Percentiles rank a stretch among this genome's conserved stretches.
Evolutionary conservation across 92 coral and sea anemone genomes (phyloP).

Genomic region (Ricordea florida): DNA sequence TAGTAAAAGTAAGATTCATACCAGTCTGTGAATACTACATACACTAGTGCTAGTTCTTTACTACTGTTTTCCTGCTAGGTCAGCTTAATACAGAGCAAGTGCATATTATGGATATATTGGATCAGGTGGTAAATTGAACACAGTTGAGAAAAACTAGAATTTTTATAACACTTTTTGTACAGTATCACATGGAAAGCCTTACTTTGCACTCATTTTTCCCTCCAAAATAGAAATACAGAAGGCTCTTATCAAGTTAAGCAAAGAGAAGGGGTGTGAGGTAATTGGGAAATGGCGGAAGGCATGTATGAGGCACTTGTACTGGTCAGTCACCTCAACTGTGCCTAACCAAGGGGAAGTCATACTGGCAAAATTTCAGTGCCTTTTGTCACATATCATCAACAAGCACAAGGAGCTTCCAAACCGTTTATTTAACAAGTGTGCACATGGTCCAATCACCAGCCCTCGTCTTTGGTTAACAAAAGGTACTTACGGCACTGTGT

Average conservation of each 20-base stretch:
- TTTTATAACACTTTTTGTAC: too few relatives aligned
- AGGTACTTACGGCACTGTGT: too few relatives aligned
- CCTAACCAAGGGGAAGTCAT: constrained; percentile 28
- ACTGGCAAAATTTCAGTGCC: constrained; percentile 61
- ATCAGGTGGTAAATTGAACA: neutral
- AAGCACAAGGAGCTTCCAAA: constrained; percentile 56
- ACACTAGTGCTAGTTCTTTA: too few relatives aligned
- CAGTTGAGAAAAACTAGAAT: too few relatives aligned
- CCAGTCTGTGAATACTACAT: too few relatives aligned
- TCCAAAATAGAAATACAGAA: constrained; percentile 46
- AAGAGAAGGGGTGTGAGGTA: constrained; percentile 55
- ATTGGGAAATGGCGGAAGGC: constrained; percentile 64
- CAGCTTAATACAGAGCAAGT: neutral
- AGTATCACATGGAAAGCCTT: too few relatives aligned
- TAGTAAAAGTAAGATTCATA: neutral
- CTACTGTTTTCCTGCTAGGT: too few relatives aligned
- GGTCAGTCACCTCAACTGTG: constrained; percentile 56
- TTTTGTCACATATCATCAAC: constrained; percentile 45
- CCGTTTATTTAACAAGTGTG: constrained; percentile 51
- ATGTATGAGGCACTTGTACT: constrained; percentile 65
- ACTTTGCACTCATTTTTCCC: neutral
- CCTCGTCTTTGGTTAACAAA: constrained; percentile 53
- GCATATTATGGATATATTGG: neutral
- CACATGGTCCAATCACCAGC: constrained; percentile 33
- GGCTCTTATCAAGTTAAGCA: constrained; percentile 41